phyloP scores from a whole-genome alignment of 2,113 vertebrate species.

The Steatornis caripensis region DNA sequence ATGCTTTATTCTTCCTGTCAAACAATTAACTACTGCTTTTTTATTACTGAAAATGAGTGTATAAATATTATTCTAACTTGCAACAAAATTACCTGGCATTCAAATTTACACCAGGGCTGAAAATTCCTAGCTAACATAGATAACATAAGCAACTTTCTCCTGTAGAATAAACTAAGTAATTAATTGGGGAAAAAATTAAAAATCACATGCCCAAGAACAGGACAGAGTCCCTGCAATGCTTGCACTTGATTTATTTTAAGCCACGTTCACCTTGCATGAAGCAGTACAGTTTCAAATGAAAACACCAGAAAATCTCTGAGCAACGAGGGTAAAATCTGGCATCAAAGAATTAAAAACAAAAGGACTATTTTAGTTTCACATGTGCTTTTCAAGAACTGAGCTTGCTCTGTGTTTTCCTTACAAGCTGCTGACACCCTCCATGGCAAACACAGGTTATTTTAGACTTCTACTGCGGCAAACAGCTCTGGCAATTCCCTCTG shows the following conservation, averaged over 20 bases:
- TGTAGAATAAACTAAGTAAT: neutral
- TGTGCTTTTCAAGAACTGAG: neutral
- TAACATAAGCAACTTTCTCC: neutral
- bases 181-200: neutral
- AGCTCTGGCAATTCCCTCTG: neutral
- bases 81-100: neutral
- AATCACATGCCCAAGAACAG: neutral
- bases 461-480: neutral
- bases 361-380: neutral
- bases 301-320: neutral
- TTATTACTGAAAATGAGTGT: neutral
- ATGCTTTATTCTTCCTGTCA: neutral
- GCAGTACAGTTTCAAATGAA: neutral
- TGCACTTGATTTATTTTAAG: neutral
- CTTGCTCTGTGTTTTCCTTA: neutral
- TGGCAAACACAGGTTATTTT: neutral
- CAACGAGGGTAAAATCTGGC: neutral
- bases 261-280: neutral
- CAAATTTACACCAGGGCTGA: neutral
- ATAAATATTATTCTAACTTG: neutral
- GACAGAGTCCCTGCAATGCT: neutral
- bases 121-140: neutral
- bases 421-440: neutral
- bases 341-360: neutral
- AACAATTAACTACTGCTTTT: constrained; percentile 4